Evolutionary conservation across 2,797 vertebrate genomes (phyloP), one percentile per base, ranked within the genome.

Genomic region (Melanogrammus aeglefinus): DNA sequence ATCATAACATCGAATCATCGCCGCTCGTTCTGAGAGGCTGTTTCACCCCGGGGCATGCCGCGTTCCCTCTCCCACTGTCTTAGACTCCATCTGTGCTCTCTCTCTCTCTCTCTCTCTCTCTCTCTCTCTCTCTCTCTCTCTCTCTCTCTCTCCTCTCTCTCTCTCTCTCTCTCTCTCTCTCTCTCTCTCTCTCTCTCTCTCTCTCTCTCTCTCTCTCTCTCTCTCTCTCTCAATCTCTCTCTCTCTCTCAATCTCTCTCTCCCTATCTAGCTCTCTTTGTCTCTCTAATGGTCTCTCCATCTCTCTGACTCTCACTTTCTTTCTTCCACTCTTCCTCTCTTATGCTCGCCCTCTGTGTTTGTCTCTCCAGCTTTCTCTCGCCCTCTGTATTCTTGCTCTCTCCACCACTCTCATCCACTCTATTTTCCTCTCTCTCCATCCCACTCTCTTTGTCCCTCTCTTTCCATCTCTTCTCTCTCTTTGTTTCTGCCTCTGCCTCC

Each of bases 1-100:
- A 90, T 91, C 86, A 90, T 82, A 78, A 76, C 75, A 82, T 80
- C 47, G 72, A 88, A 88, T 90, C 84, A 84, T 81, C 81, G 77
- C 75, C 33, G 72, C 78, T 84, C 79, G 73, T 78, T 85, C 87
- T 77, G 76, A 84, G 84, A 86, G 77, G 78, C 82, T 1, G 44
- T 82, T 83, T 83, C 51, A 77, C 82, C 76, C 77, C 80, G 79
- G 82, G 79, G 81, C 82, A 73, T 77, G 77, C 75, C 16, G 44
- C 35, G 13, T 9, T 76, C 41, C 14, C 73, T 70, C 57, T 69
- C 63, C 38, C 69, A 71, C 57, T 71, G 18, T 75, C 51, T 79
- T 27, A 51, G 73, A 72, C 66, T 75, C 57, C n/a, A 16, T 75
- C 51, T 70, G n/a, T 27, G 63, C 66, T 79, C 51, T 79, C 38